Evolutionary conservation across 2,888 invertebrate genomes (phyloP), one percentile per base, ranked within the genome.

Genomic region (Plagiodera versicolora): DNA sequence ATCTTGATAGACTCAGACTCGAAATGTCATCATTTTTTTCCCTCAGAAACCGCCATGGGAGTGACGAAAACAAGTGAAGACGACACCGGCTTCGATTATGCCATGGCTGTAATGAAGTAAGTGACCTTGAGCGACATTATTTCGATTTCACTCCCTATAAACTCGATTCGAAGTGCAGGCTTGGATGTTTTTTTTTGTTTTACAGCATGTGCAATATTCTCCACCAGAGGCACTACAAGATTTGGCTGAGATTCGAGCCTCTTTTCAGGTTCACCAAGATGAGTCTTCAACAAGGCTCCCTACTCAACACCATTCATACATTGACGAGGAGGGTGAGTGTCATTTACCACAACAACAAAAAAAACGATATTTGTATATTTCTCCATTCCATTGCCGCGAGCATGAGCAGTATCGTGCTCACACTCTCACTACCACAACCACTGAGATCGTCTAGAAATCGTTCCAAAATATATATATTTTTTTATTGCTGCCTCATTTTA

Each of bases 21-120:
- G 17, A n/a, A n/a, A n/a, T n/a, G n/a, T n/a, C n/a, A n/a, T n/a
- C n/a, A 19, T 35, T 32, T 47, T 53, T 39, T 53, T 56, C 44
- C 61, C 69, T 17, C 64, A 81, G 84, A 83, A 76, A 85, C 85
- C 28, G 85, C 83, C 0, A 85, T 85, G 85, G 85, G 85, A 10
- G 79, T 84, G 4, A 80, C 77, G 52, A 80, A 78, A 44, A 77
- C 76, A 11, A 75, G 80, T 1, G 81, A 82, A 59, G 79, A 82
- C 56, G 81, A 81, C 55, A 80, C 79, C 61, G 83, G 84, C 56
- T 83, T 79, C 58, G 82, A 83, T 49, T 85, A 85, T 63, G 84
- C 84, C 1, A 77, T 81, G 73, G 84, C 85, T 46, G 84, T 85
- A 1, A 85, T 85, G 84, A 82, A 83, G 84, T 84, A 74, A 78